Conservation (phyloP, 2,888 invertebrate species). For the Drosophila picticornis region DNA sequence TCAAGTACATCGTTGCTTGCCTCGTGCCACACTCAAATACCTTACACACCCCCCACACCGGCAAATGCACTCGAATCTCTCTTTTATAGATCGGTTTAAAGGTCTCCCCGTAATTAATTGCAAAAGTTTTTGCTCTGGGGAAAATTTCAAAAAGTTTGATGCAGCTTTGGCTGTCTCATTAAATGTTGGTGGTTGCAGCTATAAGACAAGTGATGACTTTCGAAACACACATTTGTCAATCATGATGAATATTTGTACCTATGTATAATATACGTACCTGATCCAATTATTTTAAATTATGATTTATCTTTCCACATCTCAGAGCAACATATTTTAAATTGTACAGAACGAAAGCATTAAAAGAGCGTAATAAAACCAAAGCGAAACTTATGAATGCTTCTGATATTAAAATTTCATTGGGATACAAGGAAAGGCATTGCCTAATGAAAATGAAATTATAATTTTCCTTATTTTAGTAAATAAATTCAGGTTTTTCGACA, state of each 20-base stretch:
- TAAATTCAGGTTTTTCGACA: accelerated
- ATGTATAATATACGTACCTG: neutral
- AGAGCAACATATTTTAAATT: neutral
- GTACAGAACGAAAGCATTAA: neutral
- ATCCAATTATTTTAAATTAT: neutral
- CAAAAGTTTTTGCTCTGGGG: constrained; percentile 64
- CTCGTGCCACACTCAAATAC: constrained; percentile 4
- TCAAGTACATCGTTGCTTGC: constrained; percentile 13
- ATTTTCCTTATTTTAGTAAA: neutral
- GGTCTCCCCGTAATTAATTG: constrained; percentile 72
- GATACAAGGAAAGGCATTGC: neutral
- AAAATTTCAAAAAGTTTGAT: constrained; percentile 56
- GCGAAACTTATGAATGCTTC: neutral
- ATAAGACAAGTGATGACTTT: constrained; percentile 39
- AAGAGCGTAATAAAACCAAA: neutral
- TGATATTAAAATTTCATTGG: neutral
- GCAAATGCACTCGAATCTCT: constrained; percentile 5
- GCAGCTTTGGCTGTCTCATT: constrained; percentile 48
- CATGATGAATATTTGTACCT: constrained; percentile 31
- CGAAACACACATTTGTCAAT: constrained; percentile 44
- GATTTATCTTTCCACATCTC: neutral
- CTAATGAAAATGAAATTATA: neutral
- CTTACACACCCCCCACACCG: neutral
- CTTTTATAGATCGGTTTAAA: constrained; percentile 38
- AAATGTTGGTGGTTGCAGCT: constrained; percentile 30